Conservation (phyloP, 2,888 invertebrate species). For the Belgica antarctica region DNA sequence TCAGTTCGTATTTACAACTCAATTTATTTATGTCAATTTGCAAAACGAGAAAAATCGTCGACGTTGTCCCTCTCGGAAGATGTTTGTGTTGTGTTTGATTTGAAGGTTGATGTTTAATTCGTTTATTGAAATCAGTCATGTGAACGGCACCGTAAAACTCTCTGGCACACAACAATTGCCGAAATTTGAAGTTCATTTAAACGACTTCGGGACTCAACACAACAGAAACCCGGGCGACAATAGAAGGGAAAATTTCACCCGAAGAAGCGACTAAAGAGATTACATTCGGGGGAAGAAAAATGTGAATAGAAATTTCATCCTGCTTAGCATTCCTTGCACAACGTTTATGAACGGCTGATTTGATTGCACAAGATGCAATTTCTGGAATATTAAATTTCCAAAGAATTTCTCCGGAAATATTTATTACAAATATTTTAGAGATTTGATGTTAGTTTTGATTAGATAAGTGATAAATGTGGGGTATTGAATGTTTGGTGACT, state of each 20-base stretch:
- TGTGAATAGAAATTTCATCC: slow-evolving; percentile 17
- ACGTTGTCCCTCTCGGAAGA: too few relatives aligned
- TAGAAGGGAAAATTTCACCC: slow-evolving; percentile 16
- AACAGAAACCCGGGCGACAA: slow-evolving; percentile 16
- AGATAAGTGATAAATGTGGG: not conserved
- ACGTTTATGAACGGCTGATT: not conserved
- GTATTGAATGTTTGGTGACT: not conserved
- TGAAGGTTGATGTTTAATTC: slow-evolving; percentile 42
- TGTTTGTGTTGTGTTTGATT: too few relatives aligned
- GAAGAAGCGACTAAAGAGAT: slow-evolving; percentile 11
- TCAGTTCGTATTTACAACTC: slow-evolving; percentile 41
- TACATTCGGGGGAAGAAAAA: slow-evolving; percentile 9
- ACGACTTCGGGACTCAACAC: not conserved
- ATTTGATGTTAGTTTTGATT: too few relatives aligned
- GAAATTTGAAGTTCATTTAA: slow-evolving; percentile 28
- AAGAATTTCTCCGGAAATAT: too few relatives aligned
- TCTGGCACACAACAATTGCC: not conserved
- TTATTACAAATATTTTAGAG: too few relatives aligned
- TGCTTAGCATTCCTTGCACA: slow-evolving; percentile 10
- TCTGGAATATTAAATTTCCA: slow-evolving; percentile 7
- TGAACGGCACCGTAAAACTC: slow-evolving; percentile 4
- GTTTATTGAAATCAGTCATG: slow-evolving; percentile 44
- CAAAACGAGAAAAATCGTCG: not conserved
- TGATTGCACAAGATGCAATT: slow-evolving; percentile 6
- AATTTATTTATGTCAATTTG: slow-evolving; percentile 40